These are phyloP conservation scores for Amblyjoppa fuscipennis DNA, from an alignment of 2,888 invertebrate genomes.

Conservation along the genomic window DNA sequence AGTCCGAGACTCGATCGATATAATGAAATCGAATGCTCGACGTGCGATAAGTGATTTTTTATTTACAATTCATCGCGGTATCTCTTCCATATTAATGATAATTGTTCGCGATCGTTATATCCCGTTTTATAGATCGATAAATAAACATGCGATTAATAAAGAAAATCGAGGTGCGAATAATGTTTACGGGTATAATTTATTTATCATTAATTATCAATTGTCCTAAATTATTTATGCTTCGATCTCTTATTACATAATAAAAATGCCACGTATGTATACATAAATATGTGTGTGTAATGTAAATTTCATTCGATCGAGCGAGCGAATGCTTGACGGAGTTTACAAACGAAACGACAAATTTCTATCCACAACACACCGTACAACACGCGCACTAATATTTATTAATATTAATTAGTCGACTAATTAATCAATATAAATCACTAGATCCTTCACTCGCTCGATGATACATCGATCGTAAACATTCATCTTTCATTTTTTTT, in stretches of 20 bases:
- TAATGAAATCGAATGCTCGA: conserved; percentile 16
- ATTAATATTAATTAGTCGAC: not conserved
- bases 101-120: not conserved
- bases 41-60: conserved; percentile 7
- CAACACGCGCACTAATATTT: conserved; percentile 5
- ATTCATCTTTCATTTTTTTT: conserved; percentile 14
- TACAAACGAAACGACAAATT: not conserved
- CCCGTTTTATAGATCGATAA: conserved; percentile 2
- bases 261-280: conserved; percentile 34
- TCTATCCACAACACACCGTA: not conserved
- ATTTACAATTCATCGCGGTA: not conserved
- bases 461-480: conserved; percentile 15
- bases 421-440: conserved; percentile 34
- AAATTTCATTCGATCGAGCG: conserved; percentile 10
- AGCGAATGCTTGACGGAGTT: not conserved
- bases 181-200: conserved; percentile 28
- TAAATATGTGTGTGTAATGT: conserved; percentile 19
- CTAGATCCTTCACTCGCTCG: conserved; percentile 56
- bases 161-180: conserved; percentile 15
- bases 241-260: conserved; percentile 54
- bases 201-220: conserved; percentile 38
- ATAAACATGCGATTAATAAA: not conserved
- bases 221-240: conserved; percentile 51
- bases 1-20: not conserved
- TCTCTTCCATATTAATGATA: conserved; percentile 7